phyloP scores from a whole-genome alignment of 2,113 vertebrate species.

The Coryphaenoides rupestris region DNA sequence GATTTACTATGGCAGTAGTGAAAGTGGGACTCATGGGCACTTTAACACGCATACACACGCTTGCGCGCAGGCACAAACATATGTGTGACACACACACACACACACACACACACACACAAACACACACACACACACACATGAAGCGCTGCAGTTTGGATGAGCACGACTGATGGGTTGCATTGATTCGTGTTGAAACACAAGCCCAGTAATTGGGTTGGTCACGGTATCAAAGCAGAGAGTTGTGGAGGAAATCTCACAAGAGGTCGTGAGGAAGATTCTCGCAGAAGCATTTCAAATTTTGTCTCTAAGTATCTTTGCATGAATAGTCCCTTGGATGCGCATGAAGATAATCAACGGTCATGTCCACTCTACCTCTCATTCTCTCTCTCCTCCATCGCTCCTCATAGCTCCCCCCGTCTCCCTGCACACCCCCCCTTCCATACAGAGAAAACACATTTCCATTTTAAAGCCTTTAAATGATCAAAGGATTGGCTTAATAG shows the following conservation, averaged over 20 bases:
- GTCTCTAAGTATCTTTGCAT: not conserved
- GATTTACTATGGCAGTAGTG: too few relatives aligned
- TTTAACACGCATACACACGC: not conserved
- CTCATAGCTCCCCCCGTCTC: not conserved
- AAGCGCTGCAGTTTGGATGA: constrained; percentile 39
- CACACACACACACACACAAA: constrained; percentile 7
- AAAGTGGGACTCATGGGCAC: not conserved
- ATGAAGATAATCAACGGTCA: not conserved
- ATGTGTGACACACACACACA: too few relatives aligned
- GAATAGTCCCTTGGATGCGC: not conserved
- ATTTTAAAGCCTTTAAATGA: constrained; percentile 97
- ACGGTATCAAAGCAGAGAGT: not conserved
- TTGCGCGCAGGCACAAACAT: constrained; percentile 1
- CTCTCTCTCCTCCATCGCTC: constrained; percentile 5
- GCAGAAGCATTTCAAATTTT: not conserved
- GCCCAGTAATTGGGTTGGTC: not conserved
- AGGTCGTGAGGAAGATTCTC: not conserved
- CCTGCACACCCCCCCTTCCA: constrained; percentile 40
- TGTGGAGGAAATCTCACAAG: too few relatives aligned
- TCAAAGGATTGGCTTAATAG: constrained; percentile 99
- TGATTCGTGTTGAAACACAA: not conserved
- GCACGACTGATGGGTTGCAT: not conserved
- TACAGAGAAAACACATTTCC: constrained; percentile 91
- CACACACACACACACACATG: constrained; percentile 17
- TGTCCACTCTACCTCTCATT: not conserved